Conservation (phyloP, 1,140 invertebrate genomes). For the Hylyphantes graminicola region DNA sequence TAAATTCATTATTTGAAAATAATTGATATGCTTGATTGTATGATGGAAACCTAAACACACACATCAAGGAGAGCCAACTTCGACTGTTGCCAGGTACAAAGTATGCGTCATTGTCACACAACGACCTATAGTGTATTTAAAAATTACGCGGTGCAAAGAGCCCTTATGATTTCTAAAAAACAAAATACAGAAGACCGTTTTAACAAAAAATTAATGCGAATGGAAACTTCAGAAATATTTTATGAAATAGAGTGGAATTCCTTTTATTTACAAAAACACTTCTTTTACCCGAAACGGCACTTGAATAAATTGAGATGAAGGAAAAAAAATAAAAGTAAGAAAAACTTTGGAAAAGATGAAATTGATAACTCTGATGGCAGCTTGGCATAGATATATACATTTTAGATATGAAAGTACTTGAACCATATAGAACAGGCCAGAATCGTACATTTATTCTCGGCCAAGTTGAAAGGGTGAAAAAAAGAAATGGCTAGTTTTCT, state of each 20-base stretch:
- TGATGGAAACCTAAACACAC: too few species aligned
- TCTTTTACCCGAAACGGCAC: neutral
- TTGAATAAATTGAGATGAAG: conserved; percentile 4
- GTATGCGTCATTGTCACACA: too few species aligned
- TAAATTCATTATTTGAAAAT: too few species aligned
- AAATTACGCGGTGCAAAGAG: too few species aligned
- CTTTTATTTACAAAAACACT: neutral
- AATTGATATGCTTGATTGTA: too few species aligned
- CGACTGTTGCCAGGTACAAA: too few species aligned
- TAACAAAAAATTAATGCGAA: conserved; percentile 1
- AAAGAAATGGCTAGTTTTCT: neutral
- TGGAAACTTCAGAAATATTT: neutral
- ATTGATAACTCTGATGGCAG: conserved; percentile 37
- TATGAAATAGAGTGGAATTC: neutral
- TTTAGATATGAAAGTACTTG: conserved; percentile 34
- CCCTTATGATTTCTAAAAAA: too few species aligned
- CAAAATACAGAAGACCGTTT: too few species aligned
- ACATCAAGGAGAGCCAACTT: too few species aligned
- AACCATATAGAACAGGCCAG: conserved; percentile 16
- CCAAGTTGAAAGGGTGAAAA: neutral
- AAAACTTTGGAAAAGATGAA: conserved; percentile 6
- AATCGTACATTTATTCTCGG: conserved; percentile 35
- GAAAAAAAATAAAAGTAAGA: neutral
- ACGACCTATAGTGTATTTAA: too few species aligned
- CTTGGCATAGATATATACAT: conserved; percentile 43